A percentile compares a stretch with the other conserved stretches of the same genome.
phyloP scores from a whole-genome alignment of 2,797 vertebrate species.

The Numenius phaeopus region DNA sequence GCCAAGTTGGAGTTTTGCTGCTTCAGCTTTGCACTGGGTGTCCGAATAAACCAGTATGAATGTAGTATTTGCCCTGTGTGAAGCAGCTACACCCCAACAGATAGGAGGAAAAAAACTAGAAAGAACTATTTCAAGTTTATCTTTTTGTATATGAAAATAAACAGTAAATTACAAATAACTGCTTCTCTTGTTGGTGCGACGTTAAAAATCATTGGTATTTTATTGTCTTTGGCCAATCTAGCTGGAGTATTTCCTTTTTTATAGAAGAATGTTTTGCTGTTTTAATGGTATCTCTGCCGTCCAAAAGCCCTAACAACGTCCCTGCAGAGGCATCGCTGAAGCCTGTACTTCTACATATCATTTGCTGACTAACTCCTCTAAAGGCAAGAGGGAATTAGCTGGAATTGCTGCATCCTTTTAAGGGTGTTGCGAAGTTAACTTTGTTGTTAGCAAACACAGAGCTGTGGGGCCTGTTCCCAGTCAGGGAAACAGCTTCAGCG shows the following conservation, averaged over 20 bases:
- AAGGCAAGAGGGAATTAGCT: neutral
- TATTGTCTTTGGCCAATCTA: neutral
- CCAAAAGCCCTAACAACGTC: neutral
- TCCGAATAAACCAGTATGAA: conserved; percentile 91
- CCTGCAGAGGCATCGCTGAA: neutral
- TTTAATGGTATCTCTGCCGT: neutral
- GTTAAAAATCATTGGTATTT: neutral
- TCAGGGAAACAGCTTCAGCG: neutral
- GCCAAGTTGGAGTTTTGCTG: conserved; percentile 86
- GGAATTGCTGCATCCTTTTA: neutral
- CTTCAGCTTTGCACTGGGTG: conserved; percentile 86
- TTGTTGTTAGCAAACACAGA: too few species aligned
- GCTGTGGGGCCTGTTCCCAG: neutral
- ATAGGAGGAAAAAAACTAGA: conserved; percentile 84
- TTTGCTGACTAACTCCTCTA: neutral
- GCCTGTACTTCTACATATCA: neutral
- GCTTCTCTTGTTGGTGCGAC: neutral
- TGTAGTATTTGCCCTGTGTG: conserved; percentile 88
- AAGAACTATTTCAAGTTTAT: conserved; percentile 91
- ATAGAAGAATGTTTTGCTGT: neutral
- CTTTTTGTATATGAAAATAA: conserved; percentile 98
- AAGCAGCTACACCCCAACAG: conserved; percentile 85
- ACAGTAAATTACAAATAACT: conserved; percentile 83
- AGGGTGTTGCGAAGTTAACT: neutral
- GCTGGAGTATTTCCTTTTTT: neutral